phyloP scores from a whole-genome alignment of 1,140 invertebrate species.

The Pogonomyrmex californicus region DNA sequence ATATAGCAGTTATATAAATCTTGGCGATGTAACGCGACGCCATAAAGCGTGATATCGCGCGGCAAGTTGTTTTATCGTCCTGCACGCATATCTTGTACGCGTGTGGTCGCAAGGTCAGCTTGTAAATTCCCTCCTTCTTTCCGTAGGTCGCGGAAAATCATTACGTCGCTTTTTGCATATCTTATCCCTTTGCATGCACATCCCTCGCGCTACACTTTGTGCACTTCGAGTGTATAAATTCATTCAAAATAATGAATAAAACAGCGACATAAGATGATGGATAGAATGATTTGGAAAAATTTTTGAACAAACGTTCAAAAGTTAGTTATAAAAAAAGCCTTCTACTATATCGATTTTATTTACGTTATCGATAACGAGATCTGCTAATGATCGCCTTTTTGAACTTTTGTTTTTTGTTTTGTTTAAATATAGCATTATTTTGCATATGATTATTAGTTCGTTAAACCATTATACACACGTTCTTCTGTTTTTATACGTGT shows the following conservation, averaged over 20 bases:
- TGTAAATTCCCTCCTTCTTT: conserved; percentile 6
- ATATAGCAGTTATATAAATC: conserved; percentile 53
- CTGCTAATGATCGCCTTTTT: background rate
- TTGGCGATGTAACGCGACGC: conserved; percentile 28
- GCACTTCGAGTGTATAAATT: background rate
- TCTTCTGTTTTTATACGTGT: background rate
- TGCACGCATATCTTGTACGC: conserved; percentile 5
- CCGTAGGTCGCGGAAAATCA: conserved; percentile 2
- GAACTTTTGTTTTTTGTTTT: too few relatives aligned
- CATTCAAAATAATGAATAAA: background rate
- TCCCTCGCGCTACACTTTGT: background rate
- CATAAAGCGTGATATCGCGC: conserved; percentile 45
- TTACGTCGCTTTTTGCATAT: background rate
- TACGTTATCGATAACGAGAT: background rate
- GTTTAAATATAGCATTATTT: background rate
- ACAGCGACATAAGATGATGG: background rate
- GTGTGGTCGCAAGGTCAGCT: conserved; percentile 40
- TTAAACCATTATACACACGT: background rate
- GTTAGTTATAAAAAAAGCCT: background rate
- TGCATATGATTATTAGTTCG: background rate
- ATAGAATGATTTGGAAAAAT: background rate
- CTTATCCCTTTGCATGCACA: background rate
- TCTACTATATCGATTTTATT: background rate
- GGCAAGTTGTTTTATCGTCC: conserved; percentile 32
- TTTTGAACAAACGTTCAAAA: background rate